Evolutionary conservation across 2,797 vertebrate genomes (phyloP), one percentile per base, ranked within the genome.

Genomic region (Leptodactylus fallax): DNA sequence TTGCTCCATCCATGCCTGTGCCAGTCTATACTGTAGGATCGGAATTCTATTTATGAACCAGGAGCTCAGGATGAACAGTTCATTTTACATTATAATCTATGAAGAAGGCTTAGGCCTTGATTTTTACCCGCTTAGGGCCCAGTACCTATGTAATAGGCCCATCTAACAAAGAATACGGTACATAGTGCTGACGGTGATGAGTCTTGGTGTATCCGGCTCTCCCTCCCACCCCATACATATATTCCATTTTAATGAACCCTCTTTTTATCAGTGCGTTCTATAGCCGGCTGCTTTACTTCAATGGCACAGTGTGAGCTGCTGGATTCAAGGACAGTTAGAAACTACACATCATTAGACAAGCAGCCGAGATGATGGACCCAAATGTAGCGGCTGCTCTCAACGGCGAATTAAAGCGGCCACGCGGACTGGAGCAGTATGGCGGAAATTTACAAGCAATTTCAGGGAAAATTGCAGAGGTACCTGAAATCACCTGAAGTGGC

Each of bases 241-340:
- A 77, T 77, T 77, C 74, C 5, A 21, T 23, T 77, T 14, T 77
- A 77, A 77, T 77, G 74, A 77, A 51, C 23, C 25, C 55, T 36
- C 56, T 27, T 60, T 60, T 27, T 60, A 79, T 60, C 78, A 79
- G 53, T 10, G 78, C 55, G 55, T 36, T 60, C 78, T 60, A 79
- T 36, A 79, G 56, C 55, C 56, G 13, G 14, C 53, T 45, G 78
- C 78, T 45, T 49, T 49, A 81, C 61, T 81, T 61, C 58, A 81
- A 81, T 81, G 36, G 79, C 58, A n/a, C 79, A 63, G 58, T 81
- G 61, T 81, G 61, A 49, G 25, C 14, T 17, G 12, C 23, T 21
- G 78, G 78, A 79, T 79, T 79, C 78, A 79, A 79, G 78, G 53
- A 79, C 78, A 79, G 55, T 58, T 27, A 58, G 78, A 56, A 45